Conservation (phyloP, 2,888 invertebrate species). For the Aelia acuminata region DNA sequence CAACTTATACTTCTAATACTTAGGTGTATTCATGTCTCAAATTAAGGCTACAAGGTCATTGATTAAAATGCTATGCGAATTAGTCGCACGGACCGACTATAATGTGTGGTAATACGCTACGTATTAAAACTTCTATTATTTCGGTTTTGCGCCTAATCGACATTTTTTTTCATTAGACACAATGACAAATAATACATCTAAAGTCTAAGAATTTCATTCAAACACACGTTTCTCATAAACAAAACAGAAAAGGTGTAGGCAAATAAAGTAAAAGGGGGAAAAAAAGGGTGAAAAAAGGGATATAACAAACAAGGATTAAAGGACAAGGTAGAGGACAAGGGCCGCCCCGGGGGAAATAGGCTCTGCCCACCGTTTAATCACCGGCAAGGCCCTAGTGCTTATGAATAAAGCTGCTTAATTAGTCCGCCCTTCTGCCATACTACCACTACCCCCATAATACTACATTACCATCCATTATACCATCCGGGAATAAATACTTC, state of each 20-base stretch:
- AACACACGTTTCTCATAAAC: neutral
- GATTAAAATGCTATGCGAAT: too few species aligned
- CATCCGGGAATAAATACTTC: neutral
- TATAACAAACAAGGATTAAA: neutral
- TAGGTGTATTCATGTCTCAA: too few species aligned
- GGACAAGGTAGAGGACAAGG: neutral
- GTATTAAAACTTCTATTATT: too few species aligned
- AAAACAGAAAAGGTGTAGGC: neutral
- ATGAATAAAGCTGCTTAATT: slow-evolving; percentile 48
- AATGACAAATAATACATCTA: too few species aligned
- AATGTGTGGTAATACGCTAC: too few species aligned
- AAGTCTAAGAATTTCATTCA: too few species aligned
- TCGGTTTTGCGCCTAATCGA: too few species aligned
- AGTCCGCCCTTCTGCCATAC: neutral
- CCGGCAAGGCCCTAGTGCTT: slow-evolving; percentile 6
- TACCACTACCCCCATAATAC: neutral
- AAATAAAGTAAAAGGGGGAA: neutral
- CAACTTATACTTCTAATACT: too few species aligned
- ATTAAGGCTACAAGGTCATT: too few species aligned
- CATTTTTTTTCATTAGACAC: too few species aligned
- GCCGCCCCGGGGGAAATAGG: slow-evolving; percentile 10
- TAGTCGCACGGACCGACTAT: too few species aligned
- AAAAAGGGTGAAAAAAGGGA: neutral
- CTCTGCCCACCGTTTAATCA: neutral
- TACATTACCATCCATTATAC: neutral